phyloP scores from a whole-genome alignment of 2,797 vertebrate genomes.

The Mormyrus hasselquistii region DNA sequence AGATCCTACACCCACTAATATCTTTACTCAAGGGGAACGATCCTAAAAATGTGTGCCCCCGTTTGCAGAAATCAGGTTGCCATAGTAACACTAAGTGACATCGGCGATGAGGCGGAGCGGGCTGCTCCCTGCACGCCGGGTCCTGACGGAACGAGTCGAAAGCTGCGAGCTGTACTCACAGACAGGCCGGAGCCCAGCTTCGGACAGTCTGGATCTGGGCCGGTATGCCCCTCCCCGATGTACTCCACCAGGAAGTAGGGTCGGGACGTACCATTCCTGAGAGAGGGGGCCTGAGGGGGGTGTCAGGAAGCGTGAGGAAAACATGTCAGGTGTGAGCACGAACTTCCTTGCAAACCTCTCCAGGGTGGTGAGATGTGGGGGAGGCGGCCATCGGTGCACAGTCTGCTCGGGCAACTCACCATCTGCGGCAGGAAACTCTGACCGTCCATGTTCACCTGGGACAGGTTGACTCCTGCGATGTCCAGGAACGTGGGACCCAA shows the following conservation, averaged over 20 bases:
- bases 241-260: conserved; percentile 68
- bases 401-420: conserved; percentile 43
- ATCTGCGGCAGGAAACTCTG: conserved; percentile 68
- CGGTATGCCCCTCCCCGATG: conserved; percentile 58
- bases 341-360: background rate
- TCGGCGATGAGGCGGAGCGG: background rate
- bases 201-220: conserved; percentile 59
- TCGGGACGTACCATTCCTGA: conserved; percentile 54
- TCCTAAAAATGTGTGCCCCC: background rate
- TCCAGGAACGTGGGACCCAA: conserved; percentile 68
- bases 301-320: background rate
- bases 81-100: background rate
- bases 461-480: conserved; percentile 62
- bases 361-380: background rate
- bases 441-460: conserved; percentile 56
- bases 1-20: background rate
- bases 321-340: background rate
- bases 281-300: conserved; percentile 50
- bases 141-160: background rate
- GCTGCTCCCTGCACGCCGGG: background rate
- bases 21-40: background rate
- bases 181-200: conserved; percentile 63
- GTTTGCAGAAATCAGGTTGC: background rate
- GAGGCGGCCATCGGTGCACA: background rate
- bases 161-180: conserved; percentile 46